Evolutionary conservation across 2,888 invertebrate species (phyloP).

Genomic region (Gymnosoma rotundatum): DNA sequence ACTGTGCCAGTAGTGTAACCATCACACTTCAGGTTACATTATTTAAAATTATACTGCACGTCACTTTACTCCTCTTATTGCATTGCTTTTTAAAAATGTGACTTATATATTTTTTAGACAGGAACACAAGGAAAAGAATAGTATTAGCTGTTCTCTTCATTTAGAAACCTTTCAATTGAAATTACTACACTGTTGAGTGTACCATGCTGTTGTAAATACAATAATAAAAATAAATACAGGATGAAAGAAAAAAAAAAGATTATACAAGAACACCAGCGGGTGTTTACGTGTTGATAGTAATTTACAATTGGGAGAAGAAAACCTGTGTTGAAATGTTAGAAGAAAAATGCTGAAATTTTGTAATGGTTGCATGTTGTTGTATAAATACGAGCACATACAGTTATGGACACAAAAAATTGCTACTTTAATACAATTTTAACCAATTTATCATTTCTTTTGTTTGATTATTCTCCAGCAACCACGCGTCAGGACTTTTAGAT

Average conservation of each 20-base stretch:
- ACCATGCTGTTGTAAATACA: conserved; percentile 1
- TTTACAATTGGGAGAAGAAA: conserved; percentile 22
- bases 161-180: not conserved
- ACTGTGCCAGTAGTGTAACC: not conserved
- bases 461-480: no score
- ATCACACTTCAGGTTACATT: conserved; percentile 31
- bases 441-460: no score
- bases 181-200: not conserved
- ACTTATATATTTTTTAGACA: conserved; percentile 3
- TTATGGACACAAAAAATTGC: no score
- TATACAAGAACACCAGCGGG: conserved; percentile 29
- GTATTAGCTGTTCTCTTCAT: not conserved
- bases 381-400: no score
- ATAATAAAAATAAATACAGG: not conserved
- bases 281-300: conserved; percentile 50
- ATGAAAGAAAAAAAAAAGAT: conserved; percentile 4
- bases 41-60: conserved; percentile 24
- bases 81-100: conserved; percentile 7
- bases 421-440: no score
- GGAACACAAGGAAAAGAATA: conserved; percentile 1
- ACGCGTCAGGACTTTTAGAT: no score
- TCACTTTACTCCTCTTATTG: conserved; percentile 6
- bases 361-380: not conserved
- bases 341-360: conserved; percentile 21
- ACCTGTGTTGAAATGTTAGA: conserved; percentile 40